A percentile compares a stretch with the other conserved stretches of the same genome.
Evolutionary conservation across 1,140 invertebrate genomes (phyloP).

Genomic region (Tetragnatha versicolor): DNA sequence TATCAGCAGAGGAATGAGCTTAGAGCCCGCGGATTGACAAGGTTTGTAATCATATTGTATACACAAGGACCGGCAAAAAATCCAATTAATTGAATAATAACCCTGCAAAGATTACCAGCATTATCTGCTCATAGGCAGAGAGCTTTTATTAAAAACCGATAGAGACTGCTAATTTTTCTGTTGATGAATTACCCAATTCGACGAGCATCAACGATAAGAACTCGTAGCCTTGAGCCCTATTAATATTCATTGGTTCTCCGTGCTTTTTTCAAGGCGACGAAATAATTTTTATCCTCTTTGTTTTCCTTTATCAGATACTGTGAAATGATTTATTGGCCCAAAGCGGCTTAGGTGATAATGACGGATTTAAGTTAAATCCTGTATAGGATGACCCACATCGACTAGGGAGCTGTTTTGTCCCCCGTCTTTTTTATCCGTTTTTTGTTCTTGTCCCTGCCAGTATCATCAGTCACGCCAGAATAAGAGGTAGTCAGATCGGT

Average conservation of each 20-base stretch:
- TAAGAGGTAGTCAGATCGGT: background rate
- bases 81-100: slow-evolving; percentile 55
- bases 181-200: slow-evolving; percentile 54
- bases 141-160: slow-evolving; percentile 56
- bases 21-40: slow-evolving; percentile 34
- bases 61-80: slow-evolving; percentile 37
- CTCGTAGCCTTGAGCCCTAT: slow-evolving; percentile 18
- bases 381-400: slow-evolving; percentile 47
- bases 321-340: slow-evolving; percentile 51
- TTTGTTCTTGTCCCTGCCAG: slow-evolving; percentile 5
- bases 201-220: slow-evolving; percentile 25
- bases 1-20: slow-evolving; percentile 15
- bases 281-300: slow-evolving; percentile 42
- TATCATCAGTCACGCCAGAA: slow-evolving; percentile 21
- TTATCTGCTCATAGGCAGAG: slow-evolving; percentile 49
- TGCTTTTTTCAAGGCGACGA: slow-evolving; percentile 23
- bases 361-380: slow-evolving; percentile 52
- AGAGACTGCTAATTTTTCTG: slow-evolving; percentile 45
- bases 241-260: slow-evolving; percentile 42
- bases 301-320: slow-evolving; percentile 50
- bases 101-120: slow-evolving; percentile 40
- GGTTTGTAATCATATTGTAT: slow-evolving; percentile 47
- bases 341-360: slow-evolving; percentile 56
- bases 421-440: background rate
- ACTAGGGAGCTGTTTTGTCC: slow-evolving; percentile 2